phyloP scores from a whole-genome alignment of 2,113 vertebrate genomes.

The Nannospalax galili region DNA sequence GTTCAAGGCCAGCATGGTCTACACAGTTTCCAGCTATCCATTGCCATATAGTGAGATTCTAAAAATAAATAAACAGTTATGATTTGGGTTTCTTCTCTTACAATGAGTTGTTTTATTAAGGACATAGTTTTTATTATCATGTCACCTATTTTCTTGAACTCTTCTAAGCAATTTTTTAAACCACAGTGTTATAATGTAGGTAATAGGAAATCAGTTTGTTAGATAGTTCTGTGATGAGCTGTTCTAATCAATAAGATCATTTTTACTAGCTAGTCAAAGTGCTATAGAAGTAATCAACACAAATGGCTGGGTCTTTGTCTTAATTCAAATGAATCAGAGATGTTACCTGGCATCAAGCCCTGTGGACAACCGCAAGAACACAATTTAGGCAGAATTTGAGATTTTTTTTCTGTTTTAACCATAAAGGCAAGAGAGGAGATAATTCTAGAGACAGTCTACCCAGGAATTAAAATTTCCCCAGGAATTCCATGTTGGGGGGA shows the following conservation, averaged over 20 bases:
- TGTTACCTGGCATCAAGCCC: too few species aligned
- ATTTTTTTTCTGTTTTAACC: too few species aligned
- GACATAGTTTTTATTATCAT: background rate
- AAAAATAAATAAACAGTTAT: background rate
- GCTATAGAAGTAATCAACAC: too few species aligned
- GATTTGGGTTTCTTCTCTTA: background rate
- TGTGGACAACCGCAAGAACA: background rate
- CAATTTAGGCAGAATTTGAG: background rate
- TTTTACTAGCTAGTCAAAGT: too few species aligned
- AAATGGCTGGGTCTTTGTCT: background rate
- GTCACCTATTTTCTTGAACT: background rate
- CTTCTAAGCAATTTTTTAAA: background rate
- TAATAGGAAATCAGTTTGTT: fast-evolving
- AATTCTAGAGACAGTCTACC: too few species aligned
- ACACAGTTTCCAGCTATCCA: background rate
- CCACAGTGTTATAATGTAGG: background rate
- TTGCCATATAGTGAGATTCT: background rate
- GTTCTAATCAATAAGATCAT: background rate
- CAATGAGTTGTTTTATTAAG: background rate
- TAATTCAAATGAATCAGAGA: background rate
- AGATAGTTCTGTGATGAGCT: background rate
- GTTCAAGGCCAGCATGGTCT: background rate
- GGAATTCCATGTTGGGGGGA: background rate
- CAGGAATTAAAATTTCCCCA: background rate
- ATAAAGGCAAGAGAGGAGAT: background rate